Evolutionary conservation across 1,140 invertebrate genomes (phyloP).

Genomic region (Nylanderia fulva): DNA sequence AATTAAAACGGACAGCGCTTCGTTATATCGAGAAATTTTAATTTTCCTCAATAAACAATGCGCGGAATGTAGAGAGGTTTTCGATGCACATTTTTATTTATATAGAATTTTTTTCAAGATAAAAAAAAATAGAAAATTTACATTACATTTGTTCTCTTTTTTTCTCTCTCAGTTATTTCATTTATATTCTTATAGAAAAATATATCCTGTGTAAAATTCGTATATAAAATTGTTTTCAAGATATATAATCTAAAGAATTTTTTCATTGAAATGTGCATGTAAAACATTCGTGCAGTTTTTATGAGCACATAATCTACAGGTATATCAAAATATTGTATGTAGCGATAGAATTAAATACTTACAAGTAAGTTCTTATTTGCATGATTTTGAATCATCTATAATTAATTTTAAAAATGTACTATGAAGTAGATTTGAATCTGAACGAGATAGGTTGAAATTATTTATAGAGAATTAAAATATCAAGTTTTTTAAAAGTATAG

Average conservation of each 20-base stretch:
- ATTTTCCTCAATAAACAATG: constrained; percentile 39
- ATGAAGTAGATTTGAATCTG: no score
- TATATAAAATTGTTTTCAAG: constrained; percentile 11
- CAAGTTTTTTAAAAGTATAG: no score
- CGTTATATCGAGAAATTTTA: constrained; percentile 42
- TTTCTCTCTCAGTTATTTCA: not conserved
- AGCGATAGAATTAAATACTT: no score
- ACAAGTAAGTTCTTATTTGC: no score
- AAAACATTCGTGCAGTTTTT: not conserved
- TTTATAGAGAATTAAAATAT: no score
- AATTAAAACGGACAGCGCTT: constrained; percentile 25
- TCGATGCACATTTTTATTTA: constrained; percentile 4
- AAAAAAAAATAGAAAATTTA: constrained; percentile 16
- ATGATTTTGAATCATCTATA: no score
- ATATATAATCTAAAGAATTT: not conserved
- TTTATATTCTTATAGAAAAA: no score
- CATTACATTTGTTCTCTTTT: not conserved
- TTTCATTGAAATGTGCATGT: not conserved
- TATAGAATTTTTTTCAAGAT: constrained; percentile 24
- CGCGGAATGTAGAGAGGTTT: not conserved
- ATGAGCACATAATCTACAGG: not conserved
- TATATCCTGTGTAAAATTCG: no score
- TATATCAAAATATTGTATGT: not conserved
- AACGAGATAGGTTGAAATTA: no score
- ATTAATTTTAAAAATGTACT: no score